phyloP scores from a whole-genome alignment of 2,113 vertebrate genomes.

The Marmota monax region DNA sequence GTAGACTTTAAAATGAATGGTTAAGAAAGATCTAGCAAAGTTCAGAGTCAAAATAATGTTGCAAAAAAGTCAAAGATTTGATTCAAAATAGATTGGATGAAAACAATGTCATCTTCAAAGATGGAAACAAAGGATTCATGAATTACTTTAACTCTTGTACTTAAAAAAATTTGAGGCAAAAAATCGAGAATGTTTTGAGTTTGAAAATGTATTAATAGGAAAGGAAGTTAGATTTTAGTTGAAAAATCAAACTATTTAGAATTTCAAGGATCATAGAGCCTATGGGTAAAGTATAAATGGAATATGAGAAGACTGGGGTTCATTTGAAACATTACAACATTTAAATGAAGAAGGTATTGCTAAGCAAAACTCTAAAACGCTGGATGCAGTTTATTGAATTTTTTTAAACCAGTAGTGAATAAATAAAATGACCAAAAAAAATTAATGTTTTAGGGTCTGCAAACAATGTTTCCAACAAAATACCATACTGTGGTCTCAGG shows the following conservation, averaged over 20 bases:
- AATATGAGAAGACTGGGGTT: neutral
- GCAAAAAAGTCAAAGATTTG: neutral
- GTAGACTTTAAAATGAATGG: neutral
- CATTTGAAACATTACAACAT: neutral
- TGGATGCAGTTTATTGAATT: neutral
- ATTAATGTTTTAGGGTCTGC: neutral
- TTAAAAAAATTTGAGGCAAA: neutral
- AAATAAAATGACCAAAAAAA: neutral
- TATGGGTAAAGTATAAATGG: neutral
- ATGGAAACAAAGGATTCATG: neutral
- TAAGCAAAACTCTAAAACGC: neutral
- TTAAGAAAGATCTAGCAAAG: neutral
- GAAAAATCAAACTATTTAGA: neutral
- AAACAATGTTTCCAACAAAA: neutral
- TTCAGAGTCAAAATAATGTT: neutral
- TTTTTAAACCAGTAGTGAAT: constrained; percentile 13
- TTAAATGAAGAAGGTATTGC: neutral
- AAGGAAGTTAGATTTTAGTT: neutral
- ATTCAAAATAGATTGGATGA: neutral
- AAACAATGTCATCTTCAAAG: constrained; percentile 8
- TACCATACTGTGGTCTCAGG: neutral
- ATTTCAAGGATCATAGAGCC: neutral
- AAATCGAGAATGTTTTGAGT: neutral
- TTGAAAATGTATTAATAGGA: neutral
- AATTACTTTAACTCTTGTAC: neutral